These are phyloP conservation scores for Argyresthia goedartella DNA, from an alignment of 2,888 invertebrate genomes.

Conservation along the genomic window DNA sequence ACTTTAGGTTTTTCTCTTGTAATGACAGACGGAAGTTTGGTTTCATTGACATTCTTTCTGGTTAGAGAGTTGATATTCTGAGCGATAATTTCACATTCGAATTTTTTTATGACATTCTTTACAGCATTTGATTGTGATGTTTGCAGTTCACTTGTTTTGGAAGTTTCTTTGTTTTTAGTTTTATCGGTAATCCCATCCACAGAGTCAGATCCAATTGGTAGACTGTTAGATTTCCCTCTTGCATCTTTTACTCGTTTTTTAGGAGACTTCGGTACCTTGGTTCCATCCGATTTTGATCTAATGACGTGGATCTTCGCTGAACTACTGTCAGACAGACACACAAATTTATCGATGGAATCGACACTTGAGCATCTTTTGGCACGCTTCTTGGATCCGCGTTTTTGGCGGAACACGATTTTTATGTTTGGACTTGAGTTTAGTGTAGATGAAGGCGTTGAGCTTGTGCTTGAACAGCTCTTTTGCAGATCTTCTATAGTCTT, in stretches of 20 bases:
- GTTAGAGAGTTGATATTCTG: constrained; percentile 44
- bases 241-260: constrained; percentile 41
- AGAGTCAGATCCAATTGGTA: constrained; percentile 49
- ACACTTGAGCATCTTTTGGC: constrained; percentile 63
- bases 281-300: constrained; percentile 61
- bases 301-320: constrained; percentile 43
- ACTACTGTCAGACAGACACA: constrained; percentile 33
- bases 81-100: constrained; percentile 59
- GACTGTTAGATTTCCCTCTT: constrained; percentile 42
- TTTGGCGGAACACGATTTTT: constrained; percentile 57
- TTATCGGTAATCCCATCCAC: constrained; percentile 47
- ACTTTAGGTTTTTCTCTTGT: constrained; percentile 69
- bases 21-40: constrained; percentile 29
- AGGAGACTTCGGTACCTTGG: constrained; percentile 49
- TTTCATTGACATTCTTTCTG: constrained; percentile 39
- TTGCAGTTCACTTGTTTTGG: constrained; percentile 18
- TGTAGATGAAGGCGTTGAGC: constrained; percentile 58
- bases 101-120: constrained; percentile 59
- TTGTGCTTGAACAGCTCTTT: constrained; percentile 37
- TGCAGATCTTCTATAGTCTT: constrained; percentile 62
- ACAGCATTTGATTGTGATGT: constrained; percentile 38
- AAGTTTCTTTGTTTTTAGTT: constrained; percentile 20
- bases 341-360: constrained; percentile 55
- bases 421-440: constrained; percentile 61
- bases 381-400: constrained; percentile 56